A percentile compares a stretch with the other conserved stretches of the same genome.
Evolutionary conservation across 1,140 invertebrate genomes (phyloP).

Genomic region (Batillaria attramentaria): DNA sequence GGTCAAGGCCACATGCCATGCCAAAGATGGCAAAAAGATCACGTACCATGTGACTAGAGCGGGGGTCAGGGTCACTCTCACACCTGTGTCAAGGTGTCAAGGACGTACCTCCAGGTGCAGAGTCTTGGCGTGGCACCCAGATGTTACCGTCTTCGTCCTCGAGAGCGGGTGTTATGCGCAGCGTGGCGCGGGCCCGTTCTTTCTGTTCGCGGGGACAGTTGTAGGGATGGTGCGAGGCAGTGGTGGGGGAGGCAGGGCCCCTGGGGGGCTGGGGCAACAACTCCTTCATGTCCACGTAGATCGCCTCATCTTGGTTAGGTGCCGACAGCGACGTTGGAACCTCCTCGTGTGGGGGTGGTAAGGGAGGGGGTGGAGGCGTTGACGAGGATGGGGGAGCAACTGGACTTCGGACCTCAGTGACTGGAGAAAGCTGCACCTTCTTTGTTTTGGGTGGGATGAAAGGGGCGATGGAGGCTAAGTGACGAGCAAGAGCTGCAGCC

Average conservation of each 20-base stretch:
- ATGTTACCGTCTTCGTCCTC: conserved; percentile 54
- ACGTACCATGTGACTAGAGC: not conserved
- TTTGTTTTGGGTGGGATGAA: conserved; percentile 65
- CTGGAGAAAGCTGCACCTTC: conserved; percentile 59
- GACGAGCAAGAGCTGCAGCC: conserved; percentile 58
- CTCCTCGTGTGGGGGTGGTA: not conserved
- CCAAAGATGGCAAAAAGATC: conserved; percentile 25
- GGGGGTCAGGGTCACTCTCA: conserved; percentile 7
- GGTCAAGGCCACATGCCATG: conserved; percentile 26
- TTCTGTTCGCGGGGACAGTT: conserved; percentile 46
- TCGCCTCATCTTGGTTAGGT: conserved; percentile 35
- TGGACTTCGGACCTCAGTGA: conserved; percentile 49
- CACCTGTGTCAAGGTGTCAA: conserved; percentile 26
- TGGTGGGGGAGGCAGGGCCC: conserved; percentile 5
- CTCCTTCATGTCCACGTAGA: conserved; percentile 51
- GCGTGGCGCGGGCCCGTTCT: conserved; percentile 50
- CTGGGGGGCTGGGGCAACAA: conserved; percentile 29
- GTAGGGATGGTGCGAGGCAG: conserved; percentile 26
- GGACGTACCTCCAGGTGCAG: conserved; percentile 35
- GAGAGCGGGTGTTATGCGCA: conserved; percentile 51
- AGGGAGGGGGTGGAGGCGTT: conserved; percentile 19
- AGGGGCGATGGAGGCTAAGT: conserved; percentile 58
- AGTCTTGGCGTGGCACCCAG: conserved; percentile 54
- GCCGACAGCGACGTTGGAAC: conserved; percentile 15
- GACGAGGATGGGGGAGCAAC: not conserved